A percentile compares a stretch with the other conserved stretches of the same genome.
Evolutionary conservation across 2,113 vertebrate genomes (phyloP).

Genomic region (Elephantulus edwardii): DNA sequence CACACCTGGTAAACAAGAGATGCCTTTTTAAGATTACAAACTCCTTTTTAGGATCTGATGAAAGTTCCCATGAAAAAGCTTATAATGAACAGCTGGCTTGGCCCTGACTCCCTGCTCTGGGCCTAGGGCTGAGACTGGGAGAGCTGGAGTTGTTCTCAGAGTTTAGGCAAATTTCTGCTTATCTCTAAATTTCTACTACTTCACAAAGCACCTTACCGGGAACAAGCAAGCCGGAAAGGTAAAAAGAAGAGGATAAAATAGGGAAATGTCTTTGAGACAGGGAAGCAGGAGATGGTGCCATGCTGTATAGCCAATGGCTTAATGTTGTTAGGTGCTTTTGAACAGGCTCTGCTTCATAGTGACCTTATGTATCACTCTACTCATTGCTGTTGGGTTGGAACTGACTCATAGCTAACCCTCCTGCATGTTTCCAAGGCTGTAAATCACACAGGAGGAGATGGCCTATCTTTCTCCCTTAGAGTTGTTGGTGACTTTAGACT

Average conservation of each 20-base stretch:
- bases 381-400: too few relatives aligned
- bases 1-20: not conserved
- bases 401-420: too few relatives aligned
- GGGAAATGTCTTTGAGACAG: not conserved
- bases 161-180: not conserved
- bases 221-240: not conserved
- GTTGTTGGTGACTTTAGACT: too few relatives aligned
- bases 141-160: not conserved
- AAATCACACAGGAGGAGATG: too few relatives aligned
- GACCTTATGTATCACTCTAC: too few relatives aligned
- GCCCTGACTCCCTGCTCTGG: not conserved
- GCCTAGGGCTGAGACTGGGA: not conserved
- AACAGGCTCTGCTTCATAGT: not conserved
- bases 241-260: not conserved
- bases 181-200: not conserved
- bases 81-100: not conserved
- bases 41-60: not conserved
- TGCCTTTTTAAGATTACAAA: not conserved
- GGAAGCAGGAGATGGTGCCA: not conserved
- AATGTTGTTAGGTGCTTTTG: not conserved
- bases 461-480: too few relatives aligned
- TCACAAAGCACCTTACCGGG: not conserved
- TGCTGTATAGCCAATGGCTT: slow-evolving; percentile 1
- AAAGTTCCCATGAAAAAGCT: not conserved
- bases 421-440: too few relatives aligned